Evolutionary conservation across 2,888 invertebrate genomes (phyloP).

Genomic region (Amorpha juglandis): DNA sequence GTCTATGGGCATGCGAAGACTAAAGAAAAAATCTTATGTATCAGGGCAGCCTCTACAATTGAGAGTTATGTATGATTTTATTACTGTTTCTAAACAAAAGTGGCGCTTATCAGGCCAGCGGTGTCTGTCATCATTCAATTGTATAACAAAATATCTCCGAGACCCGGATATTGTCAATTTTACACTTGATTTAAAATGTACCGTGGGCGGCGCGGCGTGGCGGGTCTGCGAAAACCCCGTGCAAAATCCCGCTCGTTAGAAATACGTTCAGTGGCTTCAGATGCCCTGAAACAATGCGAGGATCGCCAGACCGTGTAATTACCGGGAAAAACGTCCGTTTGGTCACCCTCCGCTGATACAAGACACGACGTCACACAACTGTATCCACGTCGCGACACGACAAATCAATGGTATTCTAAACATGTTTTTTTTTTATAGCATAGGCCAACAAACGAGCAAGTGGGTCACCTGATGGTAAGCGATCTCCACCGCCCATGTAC

Average conservation of each 20-base stretch:
- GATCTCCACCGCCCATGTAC: too few species aligned
- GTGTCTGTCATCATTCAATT: neutral
- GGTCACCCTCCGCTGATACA: neutral
- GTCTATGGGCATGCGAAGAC: too few species aligned
- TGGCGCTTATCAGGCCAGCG: neutral
- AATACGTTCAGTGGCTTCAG: slow-evolving; percentile 28
- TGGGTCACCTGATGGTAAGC: too few species aligned
- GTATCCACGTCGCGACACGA: neutral
- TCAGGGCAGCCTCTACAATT: too few species aligned
- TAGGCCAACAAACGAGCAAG: too few species aligned
- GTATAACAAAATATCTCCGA: neutral
- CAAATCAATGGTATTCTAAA: neutral
- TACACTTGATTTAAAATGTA: slow-evolving; percentile 6
- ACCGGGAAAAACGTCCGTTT: slow-evolving; percentile 35
- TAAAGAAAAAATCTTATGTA: too few species aligned
- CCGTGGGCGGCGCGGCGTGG: slow-evolving; percentile 22
- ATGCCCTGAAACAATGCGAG: slow-evolving; percentile 19
- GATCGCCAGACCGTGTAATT: slow-evolving; percentile 36
- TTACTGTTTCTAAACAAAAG: neutral
- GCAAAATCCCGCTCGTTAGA: slow-evolving; percentile 28
- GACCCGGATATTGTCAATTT: neutral
- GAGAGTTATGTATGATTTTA: too few species aligned
- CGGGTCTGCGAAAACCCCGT: slow-evolving; percentile 16
- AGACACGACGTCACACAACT: neutral
- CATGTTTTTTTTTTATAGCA: too few species aligned